These are phyloP conservation scores for Drosophila meridiana DNA, from an alignment of 2,888 invertebrate genomes.

Conservation along the genomic window DNA sequence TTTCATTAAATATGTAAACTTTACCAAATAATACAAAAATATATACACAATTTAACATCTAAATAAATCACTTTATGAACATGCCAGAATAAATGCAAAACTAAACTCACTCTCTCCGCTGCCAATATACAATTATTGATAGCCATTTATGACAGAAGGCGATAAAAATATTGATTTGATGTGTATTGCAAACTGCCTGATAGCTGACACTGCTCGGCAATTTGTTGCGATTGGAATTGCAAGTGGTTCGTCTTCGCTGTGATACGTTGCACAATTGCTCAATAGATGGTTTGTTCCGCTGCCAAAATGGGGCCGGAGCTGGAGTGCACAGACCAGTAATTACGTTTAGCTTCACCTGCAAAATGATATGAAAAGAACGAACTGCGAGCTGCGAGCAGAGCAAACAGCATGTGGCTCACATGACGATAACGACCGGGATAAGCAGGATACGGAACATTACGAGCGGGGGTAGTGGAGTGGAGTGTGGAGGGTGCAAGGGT, in stretches of 20 bases:
- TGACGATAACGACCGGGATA: slow-evolving; percentile 25
- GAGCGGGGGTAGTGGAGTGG: neutral
- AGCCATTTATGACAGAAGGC: neutral
- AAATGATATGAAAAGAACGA: slow-evolving; percentile 28
- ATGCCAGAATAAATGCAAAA: neutral
- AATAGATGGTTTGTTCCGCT: neutral
- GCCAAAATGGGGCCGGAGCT: neutral
- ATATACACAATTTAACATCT: no score
- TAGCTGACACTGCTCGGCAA: slow-evolving; percentile 13
- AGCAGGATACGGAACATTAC: slow-evolving; percentile 26
- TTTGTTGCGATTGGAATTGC: slow-evolving; percentile 25
- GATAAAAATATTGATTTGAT: slow-evolving; percentile 2
- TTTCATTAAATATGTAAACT: no score
- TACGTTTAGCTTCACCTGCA: slow-evolving; percentile 43
- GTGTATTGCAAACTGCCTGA: neutral
- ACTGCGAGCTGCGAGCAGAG: slow-evolving; percentile 23
- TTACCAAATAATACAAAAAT: no score
- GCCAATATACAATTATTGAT: neutral
- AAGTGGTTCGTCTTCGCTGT: slow-evolving; percentile 6
- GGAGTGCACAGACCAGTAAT: slow-evolving; percentile 30
- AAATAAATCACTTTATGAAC: neutral
- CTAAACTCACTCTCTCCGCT: neutral
- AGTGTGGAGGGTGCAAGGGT: neutral
- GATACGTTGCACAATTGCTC: neutral
- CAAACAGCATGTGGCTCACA: slow-evolving; percentile 63